A percentile compares a stretch with the other conserved stretches of the same genome.
These are phyloP conservation scores for Pseudococcus longispinus DNA, from an alignment of 2,888 invertebrate genomes.

Conservation along the genomic window DNA sequence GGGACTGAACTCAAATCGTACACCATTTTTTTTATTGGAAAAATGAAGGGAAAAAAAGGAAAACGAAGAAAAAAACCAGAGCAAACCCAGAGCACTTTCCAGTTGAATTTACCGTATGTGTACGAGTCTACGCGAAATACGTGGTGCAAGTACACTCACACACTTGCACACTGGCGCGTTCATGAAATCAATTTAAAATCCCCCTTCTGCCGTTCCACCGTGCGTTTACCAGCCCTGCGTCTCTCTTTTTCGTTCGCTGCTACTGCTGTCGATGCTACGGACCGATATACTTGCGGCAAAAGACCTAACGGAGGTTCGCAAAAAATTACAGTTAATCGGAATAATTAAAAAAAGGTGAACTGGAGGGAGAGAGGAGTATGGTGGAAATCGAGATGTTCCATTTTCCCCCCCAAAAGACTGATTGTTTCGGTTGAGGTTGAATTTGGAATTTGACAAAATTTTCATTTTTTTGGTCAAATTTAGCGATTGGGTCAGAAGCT, in stretches of 20 bases:
- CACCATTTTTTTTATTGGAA: neutral
- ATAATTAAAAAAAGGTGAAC: neutral
- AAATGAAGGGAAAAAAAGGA: neutral
- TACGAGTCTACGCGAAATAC: neutral
- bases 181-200: conserved; percentile 22
- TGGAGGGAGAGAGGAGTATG: neutral
- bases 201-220: neutral
- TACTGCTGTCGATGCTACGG: neutral
- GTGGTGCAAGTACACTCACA: neutral
- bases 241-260: neutral
- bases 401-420: neutral
- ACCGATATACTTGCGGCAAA: conserved; percentile 4
- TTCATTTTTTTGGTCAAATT: neutral
- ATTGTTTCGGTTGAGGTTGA: neutral
- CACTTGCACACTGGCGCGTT: neutral
- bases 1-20: neutral
- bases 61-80: neutral
- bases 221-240: neutral
- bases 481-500: neutral
- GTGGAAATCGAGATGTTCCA: neutral
- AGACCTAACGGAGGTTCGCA: conserved; percentile 4
- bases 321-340: conserved; percentile 4
- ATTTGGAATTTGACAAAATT: neutral
- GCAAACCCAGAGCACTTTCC: neutral
- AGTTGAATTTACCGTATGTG: neutral